A percentile compares a stretch with the other conserved stretches of the same genome.
Evolutionary conservation across 1,140 invertebrate genomes (phyloP).

Genomic region (Cataglyphis hispanica): DNA sequence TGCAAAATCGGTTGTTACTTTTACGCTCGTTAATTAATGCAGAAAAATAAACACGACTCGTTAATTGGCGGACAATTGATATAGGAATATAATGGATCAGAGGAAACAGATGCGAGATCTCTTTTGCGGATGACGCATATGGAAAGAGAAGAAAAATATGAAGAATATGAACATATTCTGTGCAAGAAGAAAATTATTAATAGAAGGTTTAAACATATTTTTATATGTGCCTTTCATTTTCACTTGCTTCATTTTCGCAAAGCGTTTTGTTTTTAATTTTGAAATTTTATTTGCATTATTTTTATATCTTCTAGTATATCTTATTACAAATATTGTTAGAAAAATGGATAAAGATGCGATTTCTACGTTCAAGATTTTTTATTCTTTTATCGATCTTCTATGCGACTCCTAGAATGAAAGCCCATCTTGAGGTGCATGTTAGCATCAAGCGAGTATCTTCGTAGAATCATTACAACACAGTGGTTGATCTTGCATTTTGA

Average conservation of each 20-base stretch:
- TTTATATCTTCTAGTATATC: neutral
- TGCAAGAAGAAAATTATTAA: slow-evolving; percentile 5
- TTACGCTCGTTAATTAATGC: slow-evolving; percentile 84
- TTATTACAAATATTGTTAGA: slow-evolving; percentile 10
- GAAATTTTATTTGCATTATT: neutral
- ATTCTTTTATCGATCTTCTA: slow-evolving; percentile 33
- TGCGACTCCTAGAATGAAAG: neutral
- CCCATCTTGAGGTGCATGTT: neutral
- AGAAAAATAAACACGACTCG: slow-evolving; percentile 82
- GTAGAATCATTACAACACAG: slow-evolving; percentile 54
- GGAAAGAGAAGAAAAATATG: slow-evolving; percentile 14
- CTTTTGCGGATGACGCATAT: neutral
- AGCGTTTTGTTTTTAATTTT: slow-evolving; percentile 1
- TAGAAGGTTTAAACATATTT: slow-evolving; percentile 12
- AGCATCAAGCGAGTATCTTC: neutral
- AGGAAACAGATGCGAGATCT: slow-evolving; percentile 14
- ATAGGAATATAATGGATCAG: slow-evolving; percentile 82
- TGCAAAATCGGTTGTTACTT: slow-evolving; percentile 72
- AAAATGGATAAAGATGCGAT: neutral
- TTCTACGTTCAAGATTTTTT: neutral
- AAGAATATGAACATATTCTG: slow-evolving; percentile 4
- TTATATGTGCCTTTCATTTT: neutral
- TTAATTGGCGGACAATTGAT: slow-evolving; percentile 85
- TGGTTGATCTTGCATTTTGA: slow-evolving; percentile 63
- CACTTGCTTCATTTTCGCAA: neutral